Percentiles rank a stretch among this genome's conserved stretches.
Conservation (phyloP, 1,140 invertebrate genomes). For the Micrasema minimum region DNA sequence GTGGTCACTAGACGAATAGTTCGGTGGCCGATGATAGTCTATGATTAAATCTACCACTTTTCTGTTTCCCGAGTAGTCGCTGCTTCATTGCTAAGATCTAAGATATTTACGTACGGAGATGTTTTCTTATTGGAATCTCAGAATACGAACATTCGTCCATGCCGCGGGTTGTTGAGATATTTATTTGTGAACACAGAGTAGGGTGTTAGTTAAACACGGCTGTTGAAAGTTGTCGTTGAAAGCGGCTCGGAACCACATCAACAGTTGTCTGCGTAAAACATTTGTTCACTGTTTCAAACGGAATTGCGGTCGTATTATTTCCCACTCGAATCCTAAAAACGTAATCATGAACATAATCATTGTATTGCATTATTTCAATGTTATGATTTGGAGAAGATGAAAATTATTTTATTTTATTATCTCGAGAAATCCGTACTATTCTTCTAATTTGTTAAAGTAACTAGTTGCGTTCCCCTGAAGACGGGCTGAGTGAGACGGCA, state of each 20-base stretch:
- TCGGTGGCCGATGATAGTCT: conserved; percentile 10
- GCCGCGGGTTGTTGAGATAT: conserved; percentile 30
- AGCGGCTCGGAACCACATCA: conserved; percentile 22
- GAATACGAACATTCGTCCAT: conserved; percentile 32
- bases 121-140: conserved; percentile 11
- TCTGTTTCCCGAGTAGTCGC: not conserved
- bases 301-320: not conserved
- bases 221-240: conserved; percentile 49
- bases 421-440: too few species aligned
- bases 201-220: conserved; percentile 49
- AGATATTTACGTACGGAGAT: conserved; percentile 7
- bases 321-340: not conserved
- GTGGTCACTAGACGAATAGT: not conserved
- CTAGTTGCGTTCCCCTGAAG: conserved; percentile 40
- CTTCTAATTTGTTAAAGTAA: not conserved
- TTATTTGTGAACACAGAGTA: conserved; percentile 29
- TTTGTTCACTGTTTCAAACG: not conserved
- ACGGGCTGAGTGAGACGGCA: conserved; percentile 44
- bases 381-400: too few species aligned
- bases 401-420: too few species aligned
- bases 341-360: too few species aligned
- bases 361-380: too few species aligned
- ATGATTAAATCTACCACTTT: conserved; percentile 13
- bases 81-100: conserved; percentile 13
- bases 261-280: conserved; percentile 11